Conservation (phyloP, 2,888 invertebrate genomes). For the Lepetodrilus schrolli region DNA sequence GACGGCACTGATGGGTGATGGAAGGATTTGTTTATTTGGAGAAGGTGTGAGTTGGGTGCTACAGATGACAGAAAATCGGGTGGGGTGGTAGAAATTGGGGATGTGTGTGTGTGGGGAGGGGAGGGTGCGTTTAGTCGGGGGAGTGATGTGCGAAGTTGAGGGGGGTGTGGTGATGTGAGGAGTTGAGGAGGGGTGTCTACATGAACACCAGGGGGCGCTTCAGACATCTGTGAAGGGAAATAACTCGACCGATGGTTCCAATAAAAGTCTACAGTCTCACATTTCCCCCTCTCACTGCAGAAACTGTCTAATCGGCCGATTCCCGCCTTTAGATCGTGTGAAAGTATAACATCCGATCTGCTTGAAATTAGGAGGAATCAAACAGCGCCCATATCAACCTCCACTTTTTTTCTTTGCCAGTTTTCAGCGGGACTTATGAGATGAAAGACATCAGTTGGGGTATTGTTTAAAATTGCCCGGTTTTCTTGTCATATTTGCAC, state of each 20-base stretch:
- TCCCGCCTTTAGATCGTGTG: constrained; percentile 23
- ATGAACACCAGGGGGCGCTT: not conserved
- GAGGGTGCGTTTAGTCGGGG: too few relatives aligned
- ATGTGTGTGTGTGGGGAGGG: too few relatives aligned
- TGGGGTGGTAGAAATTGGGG: too few relatives aligned
- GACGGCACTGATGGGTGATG: not conserved
- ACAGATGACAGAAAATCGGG: constrained; percentile 1
- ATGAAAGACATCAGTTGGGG: constrained; percentile 12
- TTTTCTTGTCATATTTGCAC: constrained; percentile 19
- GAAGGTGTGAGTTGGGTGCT: not conserved
- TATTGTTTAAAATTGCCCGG: constrained; percentile 23
- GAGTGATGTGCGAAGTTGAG: too few relatives aligned
- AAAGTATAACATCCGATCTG: not conserved
- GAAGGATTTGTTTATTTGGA: constrained; percentile 2
- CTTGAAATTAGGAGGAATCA: constrained; percentile 25
- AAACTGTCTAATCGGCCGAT: constrained; percentile 20
- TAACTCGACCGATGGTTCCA: constrained; percentile 14
- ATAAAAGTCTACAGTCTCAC: constrained; percentile 18
- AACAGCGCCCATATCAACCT: constrained; percentile 17
- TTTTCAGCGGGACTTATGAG: constrained; percentile 8
- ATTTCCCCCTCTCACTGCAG: not conserved
- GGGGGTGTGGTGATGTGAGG: too few relatives aligned
- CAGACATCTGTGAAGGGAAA: not conserved
- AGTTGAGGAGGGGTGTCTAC: not conserved
- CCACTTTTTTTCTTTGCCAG: constrained; percentile 23